A percentile compares a stretch with the other conserved stretches of the same genome.
Evolutionary conservation across 2,113 vertebrate species (phyloP).

Genomic region (Miniopterus natalensis): DNA sequence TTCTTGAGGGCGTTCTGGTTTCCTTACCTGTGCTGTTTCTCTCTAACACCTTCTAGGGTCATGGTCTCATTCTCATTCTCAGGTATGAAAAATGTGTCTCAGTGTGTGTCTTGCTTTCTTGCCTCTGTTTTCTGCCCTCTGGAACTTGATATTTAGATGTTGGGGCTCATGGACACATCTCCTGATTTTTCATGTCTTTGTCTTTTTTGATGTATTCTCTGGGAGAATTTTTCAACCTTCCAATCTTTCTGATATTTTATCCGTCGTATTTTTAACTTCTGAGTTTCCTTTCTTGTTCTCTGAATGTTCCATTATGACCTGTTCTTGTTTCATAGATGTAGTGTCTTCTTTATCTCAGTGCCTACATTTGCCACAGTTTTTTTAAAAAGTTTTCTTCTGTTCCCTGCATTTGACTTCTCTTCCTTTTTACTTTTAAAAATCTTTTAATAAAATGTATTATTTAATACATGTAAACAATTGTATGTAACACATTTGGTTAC

Average conservation of each 20-base stretch:
- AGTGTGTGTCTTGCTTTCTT: neutral
- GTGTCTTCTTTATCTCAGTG: neutral
- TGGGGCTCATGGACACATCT: neutral
- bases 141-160: neutral
- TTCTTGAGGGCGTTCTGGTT: accelerated
- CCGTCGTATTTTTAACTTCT: neutral
- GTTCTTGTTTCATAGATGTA: neutral
- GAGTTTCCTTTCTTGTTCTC: slow-evolving; percentile 44
- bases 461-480: neutral
- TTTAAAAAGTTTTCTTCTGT: neutral
- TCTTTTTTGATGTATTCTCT: neutral
- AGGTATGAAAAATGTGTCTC: neutral
- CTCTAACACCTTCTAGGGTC: neutral
- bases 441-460: neutral
- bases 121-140: neutral
- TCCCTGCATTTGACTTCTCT: neutral
- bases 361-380: neutral
- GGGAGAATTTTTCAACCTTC: neutral
- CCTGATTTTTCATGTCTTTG: neutral
- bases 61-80: neutral
- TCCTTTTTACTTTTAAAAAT: slow-evolving; percentile 5
- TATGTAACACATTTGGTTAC: neutral
- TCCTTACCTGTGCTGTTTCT: neutral
- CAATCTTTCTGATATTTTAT: neutral
- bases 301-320: neutral